These are phyloP conservation scores for Lepas anatifera DNA, from an alignment of 2,888 invertebrate genomes.

Conservation along the genomic window DNA sequence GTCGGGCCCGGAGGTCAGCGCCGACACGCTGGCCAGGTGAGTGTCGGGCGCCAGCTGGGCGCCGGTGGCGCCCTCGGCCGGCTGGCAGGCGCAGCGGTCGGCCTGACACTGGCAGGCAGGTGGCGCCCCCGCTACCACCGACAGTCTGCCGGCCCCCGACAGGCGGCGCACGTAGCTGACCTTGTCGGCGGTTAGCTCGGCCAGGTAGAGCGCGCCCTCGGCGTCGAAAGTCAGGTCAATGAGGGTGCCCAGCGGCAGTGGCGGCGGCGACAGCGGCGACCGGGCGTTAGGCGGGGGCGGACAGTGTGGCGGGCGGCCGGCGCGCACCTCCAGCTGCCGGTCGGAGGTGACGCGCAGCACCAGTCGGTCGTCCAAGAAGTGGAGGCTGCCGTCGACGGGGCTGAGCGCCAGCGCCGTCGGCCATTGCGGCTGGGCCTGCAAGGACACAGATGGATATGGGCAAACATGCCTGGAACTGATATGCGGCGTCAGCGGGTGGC, in stretches of 20 bases:
- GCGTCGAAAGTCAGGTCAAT: slow-evolving; percentile 79
- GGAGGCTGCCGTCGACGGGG: slow-evolving; percentile 83
- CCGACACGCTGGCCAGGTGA: slow-evolving; percentile 38
- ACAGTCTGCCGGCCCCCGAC: slow-evolving; percentile 35
- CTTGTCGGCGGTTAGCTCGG: slow-evolving; percentile 48
- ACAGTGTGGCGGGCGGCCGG: slow-evolving; percentile 89
- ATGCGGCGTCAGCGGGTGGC: too few relatives aligned
- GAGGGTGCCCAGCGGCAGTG: slow-evolving; percentile 26
- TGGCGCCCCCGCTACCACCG: slow-evolving; percentile 35
- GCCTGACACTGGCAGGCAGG: slow-evolving; percentile 31
- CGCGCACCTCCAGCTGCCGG: slow-evolving; percentile 66
- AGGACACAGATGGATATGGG: too few relatives aligned
- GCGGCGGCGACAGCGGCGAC: neutral
- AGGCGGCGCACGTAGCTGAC: slow-evolving; percentile 35
- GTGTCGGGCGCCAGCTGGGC: slow-evolving; percentile 33
- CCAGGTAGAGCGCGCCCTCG: slow-evolving; percentile 88
- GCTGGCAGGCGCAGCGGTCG: slow-evolving; percentile 26
- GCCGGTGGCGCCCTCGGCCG: slow-evolving; percentile 6
- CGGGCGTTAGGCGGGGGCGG: slow-evolving; percentile 35
- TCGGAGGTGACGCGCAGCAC: slow-evolving; percentile 83
- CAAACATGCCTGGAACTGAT: too few relatives aligned
- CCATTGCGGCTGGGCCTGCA: slow-evolving; percentile 81
- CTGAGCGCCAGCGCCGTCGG: slow-evolving; percentile 92
- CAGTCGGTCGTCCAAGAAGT: slow-evolving; percentile 90
- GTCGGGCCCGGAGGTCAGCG: slow-evolving; percentile 87